These are phyloP conservation scores for Hippolais icterina DNA, from an alignment of 2,113 vertebrate species.

Conservation along the genomic window DNA sequence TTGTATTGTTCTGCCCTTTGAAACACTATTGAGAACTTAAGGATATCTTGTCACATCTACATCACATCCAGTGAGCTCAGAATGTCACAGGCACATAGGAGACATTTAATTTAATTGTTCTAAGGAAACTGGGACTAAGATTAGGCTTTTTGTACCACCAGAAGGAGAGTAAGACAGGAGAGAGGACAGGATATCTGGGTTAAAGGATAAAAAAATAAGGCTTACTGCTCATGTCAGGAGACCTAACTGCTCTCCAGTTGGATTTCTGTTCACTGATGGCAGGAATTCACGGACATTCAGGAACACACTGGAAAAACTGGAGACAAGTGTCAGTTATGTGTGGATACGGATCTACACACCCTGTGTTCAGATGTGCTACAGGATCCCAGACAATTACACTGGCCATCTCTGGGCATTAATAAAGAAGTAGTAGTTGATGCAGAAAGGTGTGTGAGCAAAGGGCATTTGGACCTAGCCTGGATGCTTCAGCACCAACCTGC, in stretches of 20 bases:
- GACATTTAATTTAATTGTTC: neutral
- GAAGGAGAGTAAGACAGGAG: neutral
- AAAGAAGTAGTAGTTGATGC: neutral
- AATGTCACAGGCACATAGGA: neutral
- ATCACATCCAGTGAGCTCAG: neutral
- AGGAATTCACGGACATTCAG: neutral
- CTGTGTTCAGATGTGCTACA: neutral
- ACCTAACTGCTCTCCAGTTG: neutral
- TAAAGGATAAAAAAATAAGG: neutral
- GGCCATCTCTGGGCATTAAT: neutral
- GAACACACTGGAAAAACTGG: neutral
- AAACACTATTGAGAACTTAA: neutral
- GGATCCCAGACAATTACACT: neutral
- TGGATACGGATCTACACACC: neutral
- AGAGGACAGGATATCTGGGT: neutral
- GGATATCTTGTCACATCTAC: neutral
- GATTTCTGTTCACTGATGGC: neutral
- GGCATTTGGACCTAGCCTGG: accelerated
- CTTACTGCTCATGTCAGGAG: neutral
- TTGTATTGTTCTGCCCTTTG: neutral
- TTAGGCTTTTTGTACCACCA: neutral
- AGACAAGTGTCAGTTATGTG: neutral
- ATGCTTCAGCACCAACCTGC: neutral
- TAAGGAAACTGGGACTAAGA: neutral
- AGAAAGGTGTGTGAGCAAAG: accelerated